Percentiles rank a stretch among this genome's conserved stretches.
phyloP scores from a whole-genome alignment of 2,888 invertebrate species.

The Zygothrica quintamaculata region DNA sequence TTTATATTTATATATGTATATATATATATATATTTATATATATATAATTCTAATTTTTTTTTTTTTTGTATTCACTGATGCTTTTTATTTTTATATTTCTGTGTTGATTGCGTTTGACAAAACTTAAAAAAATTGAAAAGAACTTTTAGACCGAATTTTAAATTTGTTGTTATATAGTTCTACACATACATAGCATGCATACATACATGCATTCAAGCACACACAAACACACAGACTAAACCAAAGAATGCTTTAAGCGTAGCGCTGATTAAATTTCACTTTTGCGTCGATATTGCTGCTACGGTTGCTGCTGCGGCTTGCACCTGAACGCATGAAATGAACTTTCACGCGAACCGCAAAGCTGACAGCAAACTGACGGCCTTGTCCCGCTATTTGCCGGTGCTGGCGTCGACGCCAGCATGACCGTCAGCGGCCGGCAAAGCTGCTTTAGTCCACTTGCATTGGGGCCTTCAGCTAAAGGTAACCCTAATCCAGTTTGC shows the following conservation, averaged over 20 bases:
- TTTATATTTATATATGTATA: conserved; percentile 2
- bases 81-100: neutral
- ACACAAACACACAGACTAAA: conserved; percentile 15
- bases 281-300: conserved; percentile 29
- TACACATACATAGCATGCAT: conserved; percentile 18
- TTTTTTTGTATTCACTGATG: no score
- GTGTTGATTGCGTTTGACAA: neutral
- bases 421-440: conserved; percentile 35
- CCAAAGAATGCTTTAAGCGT: conserved; percentile 19
- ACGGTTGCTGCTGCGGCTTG: conserved; percentile 16
- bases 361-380: conserved; percentile 36
- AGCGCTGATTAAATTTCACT: conserved; percentile 49
- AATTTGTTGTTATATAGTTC: conserved; percentile 22
- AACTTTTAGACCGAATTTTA: neutral
- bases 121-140: neutral
- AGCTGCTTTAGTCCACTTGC: conserved; percentile 19
- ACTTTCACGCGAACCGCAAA: conserved; percentile 53
- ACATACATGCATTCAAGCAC: neutral
- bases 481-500: conserved; percentile 17
- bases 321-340: conserved; percentile 33
- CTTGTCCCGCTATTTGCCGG: conserved; percentile 54
- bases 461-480: neutral
- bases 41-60: no score
- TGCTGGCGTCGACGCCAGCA: conserved; percentile 21
- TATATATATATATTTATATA: no score